A percentile compares a stretch with the other conserved stretches of the same genome.
These are phyloP conservation scores for Heliothis subflexa DNA, from an alignment of 1,140 invertebrate genomes.

Conservation along the genomic window DNA sequence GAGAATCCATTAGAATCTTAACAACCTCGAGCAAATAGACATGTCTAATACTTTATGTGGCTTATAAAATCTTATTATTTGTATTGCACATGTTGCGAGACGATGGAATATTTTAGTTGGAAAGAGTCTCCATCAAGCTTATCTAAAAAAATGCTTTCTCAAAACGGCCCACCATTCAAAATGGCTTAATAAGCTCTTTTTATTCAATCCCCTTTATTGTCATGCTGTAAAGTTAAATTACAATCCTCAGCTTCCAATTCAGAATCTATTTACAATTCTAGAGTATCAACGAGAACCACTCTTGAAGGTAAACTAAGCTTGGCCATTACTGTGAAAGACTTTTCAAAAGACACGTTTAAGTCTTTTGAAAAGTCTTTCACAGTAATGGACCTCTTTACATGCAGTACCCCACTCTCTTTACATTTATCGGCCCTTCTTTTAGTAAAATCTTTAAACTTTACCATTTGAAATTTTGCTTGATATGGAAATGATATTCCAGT, in stretches of 20 bases:
- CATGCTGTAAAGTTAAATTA: background rate
- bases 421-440: slow-evolving; percentile 31
- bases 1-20: slow-evolving; percentile 35
- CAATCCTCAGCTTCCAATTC: slow-evolving; percentile 10
- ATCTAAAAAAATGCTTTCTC: background rate
- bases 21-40: slow-evolving; percentile 17
- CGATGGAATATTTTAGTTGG: no score
- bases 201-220: background rate
- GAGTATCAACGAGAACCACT: slow-evolving; percentile 3
- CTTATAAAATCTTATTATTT: slow-evolving; percentile 31
- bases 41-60: slow-evolving; percentile 23
- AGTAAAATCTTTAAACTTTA: slow-evolving; percentile 23
- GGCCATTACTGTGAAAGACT: no score
- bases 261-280: slow-evolving; percentile 31
- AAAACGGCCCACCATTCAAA: background rate
- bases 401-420: slow-evolving; percentile 26
- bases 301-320: slow-evolving; percentile 30
- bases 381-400: slow-evolving; percentile 34
- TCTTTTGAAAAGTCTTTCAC: slow-evolving; percentile 30
- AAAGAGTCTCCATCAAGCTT: no score
- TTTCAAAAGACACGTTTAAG: no score
- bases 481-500: background rate
- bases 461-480: slow-evolving; percentile 10
- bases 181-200: background rate
- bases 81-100: background rate